These are phyloP conservation scores for rat (Rattus norvegicus) DNA, from an alignment of 2,113 vertebrate species.

Conservation along the genomic window GRCr8 NC_086028.1:67098501-67099000, in stretches of 20 bases:
- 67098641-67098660: background rate
- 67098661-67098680: background rate
- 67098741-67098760: background rate
- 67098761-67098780: background rate
- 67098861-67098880: background rate
- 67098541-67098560: background rate
- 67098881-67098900: background rate
- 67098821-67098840: background rate
- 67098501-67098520: background rate
- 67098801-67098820: too few species aligned
- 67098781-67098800: background rate
- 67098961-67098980: background rate
- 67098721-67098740: background rate
- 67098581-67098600: too few species aligned
- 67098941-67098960: background rate
- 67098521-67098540: background rate
- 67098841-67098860: background rate
- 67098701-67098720: background rate
- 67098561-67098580: background rate
- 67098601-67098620: background rate
- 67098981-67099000: background rate
- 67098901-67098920: background rate
- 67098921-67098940: too few species aligned
- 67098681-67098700: background rate
- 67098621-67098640: background rate